Evolutionary conservation across 2,888 invertebrate species (phyloP).

Genomic region (Drosophila eohydei): DNA sequence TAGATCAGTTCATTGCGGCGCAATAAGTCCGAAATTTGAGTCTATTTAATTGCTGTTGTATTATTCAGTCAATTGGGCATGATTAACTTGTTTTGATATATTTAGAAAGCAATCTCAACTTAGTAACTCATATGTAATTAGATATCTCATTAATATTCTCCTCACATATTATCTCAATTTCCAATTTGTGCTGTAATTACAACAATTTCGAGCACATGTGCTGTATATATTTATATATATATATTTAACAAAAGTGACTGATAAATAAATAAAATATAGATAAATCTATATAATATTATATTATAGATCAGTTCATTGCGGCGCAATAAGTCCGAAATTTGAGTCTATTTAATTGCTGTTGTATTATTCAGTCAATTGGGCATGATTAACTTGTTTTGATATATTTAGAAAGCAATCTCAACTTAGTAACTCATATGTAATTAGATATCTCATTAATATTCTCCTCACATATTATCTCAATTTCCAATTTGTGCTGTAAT

Average conservation of each 20-base stretch:
- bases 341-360: not conserved
- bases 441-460: constrained; percentile 10
- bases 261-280: no score
- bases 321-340: not conserved
- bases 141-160: constrained; percentile 10
- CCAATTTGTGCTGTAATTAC: constrained; percentile 24
- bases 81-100: not conserved
- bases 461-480: not conserved
- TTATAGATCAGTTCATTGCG: not conserved
- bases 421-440: not conserved
- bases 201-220: constrained; percentile 21
- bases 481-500: constrained; percentile 15
- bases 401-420: not conserved
- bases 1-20: not conserved
- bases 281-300: no score
- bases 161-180: not conserved
- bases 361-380: not conserved
- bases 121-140: not conserved
- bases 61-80: not conserved
- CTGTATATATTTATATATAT: not conserved
- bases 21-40: not conserved
- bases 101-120: not conserved
- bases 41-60: not conserved
- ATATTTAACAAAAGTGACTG: constrained; percentile 29
- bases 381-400: not conserved